A percentile compares a stretch with the other conserved stretches of the same genome.
Evolutionary conservation across 2,113 vertebrate genomes (phyloP).

Genomic region (Scophthalmus maximus): DNA sequence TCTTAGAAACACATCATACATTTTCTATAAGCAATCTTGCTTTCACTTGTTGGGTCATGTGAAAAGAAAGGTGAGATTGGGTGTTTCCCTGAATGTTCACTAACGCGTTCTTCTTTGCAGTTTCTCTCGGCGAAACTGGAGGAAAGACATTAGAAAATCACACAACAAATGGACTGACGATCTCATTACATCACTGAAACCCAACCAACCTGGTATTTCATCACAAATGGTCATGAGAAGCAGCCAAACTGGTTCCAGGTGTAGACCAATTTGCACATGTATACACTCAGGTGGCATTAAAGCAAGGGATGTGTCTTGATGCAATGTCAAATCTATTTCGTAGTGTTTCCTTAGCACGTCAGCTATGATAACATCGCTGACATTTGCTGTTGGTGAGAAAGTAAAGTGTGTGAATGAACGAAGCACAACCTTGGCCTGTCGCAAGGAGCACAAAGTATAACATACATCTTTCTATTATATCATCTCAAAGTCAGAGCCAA

Average conservation of each 20-base stretch:
- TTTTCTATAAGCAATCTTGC: too few species aligned
- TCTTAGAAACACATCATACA: background rate
- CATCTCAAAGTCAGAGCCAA: too few species aligned
- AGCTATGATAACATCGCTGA: too few species aligned
- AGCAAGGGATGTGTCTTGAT: too few species aligned
- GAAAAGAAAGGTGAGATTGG: constrained; percentile 8
- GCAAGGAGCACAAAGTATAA: background rate
- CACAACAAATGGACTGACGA: background rate
- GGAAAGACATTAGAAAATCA: background rate
- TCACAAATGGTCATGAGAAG: background rate
- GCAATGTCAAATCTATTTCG: too few species aligned
- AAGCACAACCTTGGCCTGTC: too few species aligned
- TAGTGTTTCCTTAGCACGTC: too few species aligned
- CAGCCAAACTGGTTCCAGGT: constrained; percentile 9
- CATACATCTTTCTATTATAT: background rate
- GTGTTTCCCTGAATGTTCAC: background rate
- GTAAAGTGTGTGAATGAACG: too few species aligned
- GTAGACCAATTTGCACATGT: background rate
- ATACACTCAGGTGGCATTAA: too few species aligned
- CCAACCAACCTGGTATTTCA: constrained; percentile 3
- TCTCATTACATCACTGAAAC: constrained; percentile 31
- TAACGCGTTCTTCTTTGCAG: background rate
- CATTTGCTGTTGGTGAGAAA: too few species aligned
- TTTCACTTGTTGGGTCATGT: background rate
- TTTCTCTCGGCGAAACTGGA: constrained; percentile 34